A percentile compares a stretch with the other conserved stretches of the same genome.
Evolutionary conservation across 37 sponge, comb jelly and placozoan genomes (phyloP).

Genomic region (Tethya wilhelma): DNA sequence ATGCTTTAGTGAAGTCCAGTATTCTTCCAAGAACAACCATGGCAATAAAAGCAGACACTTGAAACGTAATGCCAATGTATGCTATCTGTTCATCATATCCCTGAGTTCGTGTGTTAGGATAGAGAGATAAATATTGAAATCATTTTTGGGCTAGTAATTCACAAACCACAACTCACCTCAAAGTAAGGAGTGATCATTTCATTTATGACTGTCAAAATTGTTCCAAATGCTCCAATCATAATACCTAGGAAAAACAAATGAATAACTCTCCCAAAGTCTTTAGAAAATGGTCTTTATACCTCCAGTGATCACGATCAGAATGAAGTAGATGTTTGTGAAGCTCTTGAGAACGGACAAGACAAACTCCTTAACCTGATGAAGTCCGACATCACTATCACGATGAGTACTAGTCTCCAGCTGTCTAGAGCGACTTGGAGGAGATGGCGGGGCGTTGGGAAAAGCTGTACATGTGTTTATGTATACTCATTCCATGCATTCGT

Average conservation of each 20-base stretch:
- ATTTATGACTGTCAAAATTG: constrained; percentile 1
- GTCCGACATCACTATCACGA: neutral
- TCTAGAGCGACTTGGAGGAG: constrained; percentile 11
- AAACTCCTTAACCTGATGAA: neutral
- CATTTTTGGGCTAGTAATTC: no score
- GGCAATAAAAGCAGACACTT: constrained; percentile 11
- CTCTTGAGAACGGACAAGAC: constrained; percentile 12
- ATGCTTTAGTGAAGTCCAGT: constrained; percentile 28
- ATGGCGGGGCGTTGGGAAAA: constrained; percentile 2
- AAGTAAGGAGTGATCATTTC: constrained; percentile 11
- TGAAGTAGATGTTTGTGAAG: constrained; percentile 43
- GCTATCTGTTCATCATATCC: no score
- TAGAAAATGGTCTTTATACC: constrained; percentile 24
- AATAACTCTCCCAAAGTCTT: no score
- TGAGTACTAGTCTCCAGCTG: neutral
- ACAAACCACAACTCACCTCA: neutral
- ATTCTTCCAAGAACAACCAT: constrained; percentile 20
- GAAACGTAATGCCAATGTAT: constrained; percentile 17
- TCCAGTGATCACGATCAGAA: constrained; percentile 17
- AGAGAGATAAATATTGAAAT: no score
- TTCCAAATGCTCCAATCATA: neutral
- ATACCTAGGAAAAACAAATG: no score
- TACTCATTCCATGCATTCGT: no score
- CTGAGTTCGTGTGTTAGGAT: no score
- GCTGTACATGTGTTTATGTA: neutral